phyloP scores from a whole-genome alignment of 2,113 vertebrate species.

The Microtus oregoni region DNA sequence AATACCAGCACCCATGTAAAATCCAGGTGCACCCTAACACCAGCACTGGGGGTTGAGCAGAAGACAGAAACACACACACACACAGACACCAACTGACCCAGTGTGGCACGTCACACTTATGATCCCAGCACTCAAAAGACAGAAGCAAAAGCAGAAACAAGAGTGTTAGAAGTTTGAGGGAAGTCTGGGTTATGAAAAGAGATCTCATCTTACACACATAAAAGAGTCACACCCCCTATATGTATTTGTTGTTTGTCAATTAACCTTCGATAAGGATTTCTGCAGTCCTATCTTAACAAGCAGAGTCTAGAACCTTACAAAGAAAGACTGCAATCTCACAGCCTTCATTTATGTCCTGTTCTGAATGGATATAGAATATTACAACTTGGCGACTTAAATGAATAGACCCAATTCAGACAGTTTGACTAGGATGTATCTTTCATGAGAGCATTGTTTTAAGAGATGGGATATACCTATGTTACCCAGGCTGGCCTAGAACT shows the following conservation, averaged over 20 bases:
- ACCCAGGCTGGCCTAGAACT: background rate
- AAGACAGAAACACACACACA: background rate
- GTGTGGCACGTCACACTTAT: background rate
- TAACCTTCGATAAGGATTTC: background rate
- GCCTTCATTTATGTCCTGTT: constrained; percentile 17
- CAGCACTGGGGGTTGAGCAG: background rate
- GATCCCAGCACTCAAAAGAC: background rate
- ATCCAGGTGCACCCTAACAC: background rate
- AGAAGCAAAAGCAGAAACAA: background rate
- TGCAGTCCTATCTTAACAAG: background rate
- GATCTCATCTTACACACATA: too few relatives aligned
- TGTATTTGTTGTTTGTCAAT: background rate
- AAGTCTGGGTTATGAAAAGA: background rate
- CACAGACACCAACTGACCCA: background rate
- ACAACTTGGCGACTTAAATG: constrained; percentile 9
- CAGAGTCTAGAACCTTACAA: background rate
- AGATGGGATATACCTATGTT: background rate
- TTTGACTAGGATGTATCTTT: background rate
- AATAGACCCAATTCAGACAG: background rate
- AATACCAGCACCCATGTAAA: background rate
- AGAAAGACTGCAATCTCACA: background rate
- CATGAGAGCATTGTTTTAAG: background rate
- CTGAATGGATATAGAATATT: background rate
- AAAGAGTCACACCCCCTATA: background rate
- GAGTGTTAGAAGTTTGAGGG: background rate